Evolutionary conservation across 2,113 vertebrate species (phyloP), one percentile per base, ranked within the genome.

Genomic region (Coreoperca whiteheadi): DNA sequence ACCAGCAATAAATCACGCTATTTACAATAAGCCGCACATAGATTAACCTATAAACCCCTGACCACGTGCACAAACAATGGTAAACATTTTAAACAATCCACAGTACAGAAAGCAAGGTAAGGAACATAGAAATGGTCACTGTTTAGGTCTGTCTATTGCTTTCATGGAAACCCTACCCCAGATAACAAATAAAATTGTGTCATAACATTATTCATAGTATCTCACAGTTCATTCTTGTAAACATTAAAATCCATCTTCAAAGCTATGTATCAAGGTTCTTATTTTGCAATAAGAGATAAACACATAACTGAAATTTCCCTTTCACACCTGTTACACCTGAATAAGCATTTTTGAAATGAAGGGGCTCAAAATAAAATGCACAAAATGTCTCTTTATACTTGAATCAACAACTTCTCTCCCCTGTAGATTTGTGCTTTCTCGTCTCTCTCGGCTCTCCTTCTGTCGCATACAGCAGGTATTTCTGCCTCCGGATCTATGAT

Each of bases 1-100:
- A 83, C 91, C 92, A 82, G 92, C 92, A 90, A 91, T 83, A 89
- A 90, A 84, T 83, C 85, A 70, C 64, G 2, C n/a, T 57, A 57
- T 69, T 77, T 60, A 71, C 69, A 84, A 66, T 64, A 25, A 65
- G 66, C 46, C 46, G 23, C 18, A 48, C 32, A 48, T 57, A 79
- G 25, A 77, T 76, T 51, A 11, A 65, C 41, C 18, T 25, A 56
- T 61, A 71, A 25, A 61, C 4, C 12, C 48, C 41, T 75, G 64
- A 56, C 20, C 16, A 37, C 18, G 61, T 57, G 39, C 43, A 77
- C 21, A 37, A 81, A 60, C 34, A 65, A 61, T n/a, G 57, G 15
- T 81, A 78, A 87, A 90, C 73, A 79, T 5, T 80, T 73, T 90
- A 89, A 87, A 88, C 81, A 14, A 51, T 79, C 28, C 8, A 71